Percentiles rank a stretch among this genome's conserved stretches.
Conservation (phyloP, 2,888 invertebrate species). For the Phalera bucephala region DNA sequence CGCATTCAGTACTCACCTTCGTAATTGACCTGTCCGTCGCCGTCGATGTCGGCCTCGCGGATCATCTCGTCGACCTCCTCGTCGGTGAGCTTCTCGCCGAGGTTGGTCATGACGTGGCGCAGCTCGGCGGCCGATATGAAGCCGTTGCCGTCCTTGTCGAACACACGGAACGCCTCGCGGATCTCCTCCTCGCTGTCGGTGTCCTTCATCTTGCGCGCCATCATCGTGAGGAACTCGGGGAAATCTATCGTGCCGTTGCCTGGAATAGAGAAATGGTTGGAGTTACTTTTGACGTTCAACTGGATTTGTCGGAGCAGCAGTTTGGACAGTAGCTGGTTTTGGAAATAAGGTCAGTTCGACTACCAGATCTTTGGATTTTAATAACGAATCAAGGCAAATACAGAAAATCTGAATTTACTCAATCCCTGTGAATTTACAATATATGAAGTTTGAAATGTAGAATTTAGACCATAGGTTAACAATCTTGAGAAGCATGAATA, state of each 20-base stretch:
- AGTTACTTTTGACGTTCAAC: constrained; percentile 11
- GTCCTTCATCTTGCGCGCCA: constrained; percentile 99
- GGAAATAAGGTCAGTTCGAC: too few species aligned
- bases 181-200: constrained; percentile 99
- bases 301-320: too few species aligned
- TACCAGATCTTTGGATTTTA: too few species aligned
- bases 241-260: constrained; percentile 99
- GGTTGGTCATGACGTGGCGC: constrained; percentile 99
- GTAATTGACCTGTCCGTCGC: constrained; percentile 99
- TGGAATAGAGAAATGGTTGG: constrained; percentile 59
- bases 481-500: too few species aligned
- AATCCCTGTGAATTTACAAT: too few species aligned
- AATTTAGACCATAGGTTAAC: too few species aligned
- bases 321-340: too few species aligned
- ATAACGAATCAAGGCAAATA: too few species aligned
- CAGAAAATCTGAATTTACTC: too few species aligned
- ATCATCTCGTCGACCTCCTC: constrained; percentile 99
- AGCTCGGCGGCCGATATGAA: constrained; percentile 99
- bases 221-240: constrained; percentile 99
- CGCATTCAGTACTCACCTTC: constrained; percentile 86
- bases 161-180: constrained; percentile 99
- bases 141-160: constrained; percentile 99
- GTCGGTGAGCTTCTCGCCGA: constrained; percentile 99
- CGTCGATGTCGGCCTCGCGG: constrained; percentile 99
- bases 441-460: too few species aligned